Percentiles rank a stretch among this genome's conserved stretches.
phyloP scores from a whole-genome alignment of 1,140 invertebrate species.

The Dinoponera quadriceps region DNA sequence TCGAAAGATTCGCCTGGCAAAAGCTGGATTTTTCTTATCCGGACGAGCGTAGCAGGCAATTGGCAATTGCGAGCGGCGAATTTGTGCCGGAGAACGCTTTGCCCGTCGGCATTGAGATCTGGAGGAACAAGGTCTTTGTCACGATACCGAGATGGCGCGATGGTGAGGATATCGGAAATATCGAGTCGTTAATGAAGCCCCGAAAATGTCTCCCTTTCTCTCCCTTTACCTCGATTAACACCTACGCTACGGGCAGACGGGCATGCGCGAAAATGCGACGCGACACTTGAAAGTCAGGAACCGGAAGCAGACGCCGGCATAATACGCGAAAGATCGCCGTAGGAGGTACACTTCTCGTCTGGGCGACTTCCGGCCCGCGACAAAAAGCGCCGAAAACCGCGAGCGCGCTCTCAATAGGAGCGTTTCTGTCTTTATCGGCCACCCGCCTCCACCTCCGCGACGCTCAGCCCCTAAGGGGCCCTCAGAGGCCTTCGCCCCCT shows the following conservation, averaged over 20 bases:
- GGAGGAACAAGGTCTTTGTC: conserved; percentile 91
- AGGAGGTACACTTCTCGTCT: conserved; percentile 74
- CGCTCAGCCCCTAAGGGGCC: neutral
- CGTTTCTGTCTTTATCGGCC: conserved; percentile 53
- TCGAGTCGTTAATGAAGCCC: conserved; percentile 21
- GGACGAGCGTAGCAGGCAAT: conserved; percentile 86
- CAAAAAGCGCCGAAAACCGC: conserved; percentile 75
- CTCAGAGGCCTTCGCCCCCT: conserved; percentile 56
- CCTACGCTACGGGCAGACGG: conserved; percentile 28
- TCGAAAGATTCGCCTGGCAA: conserved; percentile 91
- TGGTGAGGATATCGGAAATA: conserved; percentile 81
- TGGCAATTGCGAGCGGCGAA: conserved; percentile 88
- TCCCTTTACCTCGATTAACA: conserved; percentile 6
- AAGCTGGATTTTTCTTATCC: conserved; percentile 91
- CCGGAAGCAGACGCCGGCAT: conserved; percentile 59
- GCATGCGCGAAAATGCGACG: neutral
- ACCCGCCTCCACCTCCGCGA: conserved; percentile 37
- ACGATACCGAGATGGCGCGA: conserved; percentile 91
- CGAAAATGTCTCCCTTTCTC: no score
- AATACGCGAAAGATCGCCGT: conserved; percentile 54
- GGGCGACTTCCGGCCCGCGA: conserved; percentile 79
- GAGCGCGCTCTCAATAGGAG: conserved; percentile 65
- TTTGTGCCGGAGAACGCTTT: conserved; percentile 91
- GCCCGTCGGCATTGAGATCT: conserved; percentile 92
- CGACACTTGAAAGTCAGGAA: conserved; percentile 55